A percentile compares a stretch with the other conserved stretches of the same genome.
These are phyloP conservation scores for Bolborhynchus lineola DNA, from an alignment of 2,113 vertebrate species.

Conservation along the genomic window DNA sequence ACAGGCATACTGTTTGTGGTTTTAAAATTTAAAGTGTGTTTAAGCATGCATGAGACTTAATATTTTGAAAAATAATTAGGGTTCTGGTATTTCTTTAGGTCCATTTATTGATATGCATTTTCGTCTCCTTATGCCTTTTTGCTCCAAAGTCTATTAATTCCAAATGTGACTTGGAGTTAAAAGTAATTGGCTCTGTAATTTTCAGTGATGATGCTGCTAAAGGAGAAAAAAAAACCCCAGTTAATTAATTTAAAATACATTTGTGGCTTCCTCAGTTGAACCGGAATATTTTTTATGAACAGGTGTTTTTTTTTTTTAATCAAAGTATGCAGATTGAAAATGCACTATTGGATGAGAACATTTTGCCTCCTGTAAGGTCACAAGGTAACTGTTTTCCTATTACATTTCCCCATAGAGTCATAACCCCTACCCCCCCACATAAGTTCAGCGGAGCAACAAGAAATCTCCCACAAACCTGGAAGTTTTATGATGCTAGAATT, in stretches of 20 bases:
- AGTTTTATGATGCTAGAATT: not conserved
- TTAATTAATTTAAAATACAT: not conserved
- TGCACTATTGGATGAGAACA: not conserved
- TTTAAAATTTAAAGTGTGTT: not conserved
- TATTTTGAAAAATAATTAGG: not conserved
- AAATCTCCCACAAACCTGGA: not conserved
- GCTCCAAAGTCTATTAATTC: not conserved
- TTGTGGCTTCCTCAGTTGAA: not conserved
- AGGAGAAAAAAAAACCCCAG: not conserved
- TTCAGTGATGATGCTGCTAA: not conserved
- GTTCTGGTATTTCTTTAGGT: not conserved
- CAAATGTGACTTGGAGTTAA: not conserved
- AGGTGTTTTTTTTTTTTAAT: not conserved
- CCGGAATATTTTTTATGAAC: not conserved
- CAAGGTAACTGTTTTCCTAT: not conserved
- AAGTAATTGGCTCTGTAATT: not conserved
- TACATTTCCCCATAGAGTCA: not conserved
- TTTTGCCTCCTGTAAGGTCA: not conserved
- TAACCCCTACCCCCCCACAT: rapidly evolving
- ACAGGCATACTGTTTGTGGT: not conserved
- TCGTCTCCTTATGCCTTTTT: not conserved
- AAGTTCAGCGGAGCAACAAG: not conserved
- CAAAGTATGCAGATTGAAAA: not conserved
- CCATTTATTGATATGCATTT: not conserved
- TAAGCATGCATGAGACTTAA: not conserved